Evolutionary conservation across 2,113 vertebrate species (phyloP).

Genomic region (Myocastor coypus): DNA sequence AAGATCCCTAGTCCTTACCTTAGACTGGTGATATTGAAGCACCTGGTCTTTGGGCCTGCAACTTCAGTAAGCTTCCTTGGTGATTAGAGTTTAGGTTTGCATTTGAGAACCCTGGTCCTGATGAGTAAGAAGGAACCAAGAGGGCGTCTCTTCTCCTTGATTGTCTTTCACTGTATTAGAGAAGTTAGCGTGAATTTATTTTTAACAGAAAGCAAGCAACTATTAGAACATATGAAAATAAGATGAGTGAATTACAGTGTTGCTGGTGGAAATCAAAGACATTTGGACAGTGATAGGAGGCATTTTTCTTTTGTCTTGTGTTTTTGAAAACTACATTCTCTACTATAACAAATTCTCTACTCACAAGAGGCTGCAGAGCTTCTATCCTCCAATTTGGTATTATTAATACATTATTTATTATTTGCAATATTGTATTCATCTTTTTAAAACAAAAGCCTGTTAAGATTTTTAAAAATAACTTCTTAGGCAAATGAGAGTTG

Average conservation of each 20-base stretch:
- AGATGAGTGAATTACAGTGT: not conserved
- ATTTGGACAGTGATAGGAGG: not conserved
- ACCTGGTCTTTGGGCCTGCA: not conserved
- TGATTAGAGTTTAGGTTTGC: not conserved
- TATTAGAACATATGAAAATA: not conserved
- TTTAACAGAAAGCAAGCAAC: not conserved
- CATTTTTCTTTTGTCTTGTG: not conserved
- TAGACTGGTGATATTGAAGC: not conserved
- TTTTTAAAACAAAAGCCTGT: not conserved
- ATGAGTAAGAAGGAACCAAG: not conserved
- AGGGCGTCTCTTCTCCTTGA: not conserved
- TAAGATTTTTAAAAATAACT: not conserved
- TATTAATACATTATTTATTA: not conserved
- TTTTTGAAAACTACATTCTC: not conserved
- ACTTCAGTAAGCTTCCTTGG: not conserved
- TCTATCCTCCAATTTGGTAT: not conserved
- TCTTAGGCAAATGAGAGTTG: not conserved
- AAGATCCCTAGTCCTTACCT: not conserved
- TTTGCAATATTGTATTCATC: not conserved
- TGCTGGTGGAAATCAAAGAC: not conserved
- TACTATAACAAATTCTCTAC: not conserved
- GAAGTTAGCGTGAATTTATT: not conserved
- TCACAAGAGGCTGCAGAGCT: not conserved
- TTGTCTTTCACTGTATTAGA: not conserved
- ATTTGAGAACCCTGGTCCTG: not conserved